A percentile compares a stretch with the other conserved stretches of the same genome.
Conservation (phyloP, 2,797 vertebrate species). For the Oceanodroma leucorhoa region DNA sequence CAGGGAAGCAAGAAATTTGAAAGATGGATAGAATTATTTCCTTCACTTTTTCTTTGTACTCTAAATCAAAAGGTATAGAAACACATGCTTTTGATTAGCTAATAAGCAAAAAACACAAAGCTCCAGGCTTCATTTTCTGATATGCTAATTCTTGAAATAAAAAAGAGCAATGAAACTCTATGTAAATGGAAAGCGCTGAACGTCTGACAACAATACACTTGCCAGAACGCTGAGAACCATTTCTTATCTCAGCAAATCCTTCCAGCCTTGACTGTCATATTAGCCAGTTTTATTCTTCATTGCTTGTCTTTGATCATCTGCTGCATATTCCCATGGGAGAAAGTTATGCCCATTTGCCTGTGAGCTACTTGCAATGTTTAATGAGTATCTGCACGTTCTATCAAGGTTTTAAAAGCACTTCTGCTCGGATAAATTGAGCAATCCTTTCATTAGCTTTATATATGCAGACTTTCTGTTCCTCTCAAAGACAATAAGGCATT, state of each 20-base stretch:
- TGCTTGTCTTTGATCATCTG: conserved; percentile 52
- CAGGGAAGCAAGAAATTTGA: not conserved
- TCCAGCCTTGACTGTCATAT: conserved; percentile 38
- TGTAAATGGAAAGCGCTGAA: not conserved
- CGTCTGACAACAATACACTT: conserved; percentile 44
- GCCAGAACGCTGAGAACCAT: not conserved
- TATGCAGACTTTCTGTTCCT: not conserved
- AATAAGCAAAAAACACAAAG: not conserved
- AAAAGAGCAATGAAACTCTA: not conserved
- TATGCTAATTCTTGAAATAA: conserved; percentile 36
- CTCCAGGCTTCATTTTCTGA: conserved; percentile 1
- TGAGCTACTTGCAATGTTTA: conserved; percentile 5
- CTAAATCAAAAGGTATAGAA: not conserved
- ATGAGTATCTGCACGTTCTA: conserved; percentile 3
- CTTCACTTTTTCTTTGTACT: not conserved
- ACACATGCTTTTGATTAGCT: conserved; percentile 17
- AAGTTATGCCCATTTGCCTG: conserved; percentile 24
- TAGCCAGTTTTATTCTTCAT: conserved; percentile 58
- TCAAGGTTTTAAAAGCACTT: conserved; percentile 5
- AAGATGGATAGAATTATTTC: not conserved
- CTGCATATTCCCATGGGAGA: conserved; percentile 10
- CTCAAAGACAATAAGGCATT: not conserved
- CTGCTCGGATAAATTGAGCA: not conserved
- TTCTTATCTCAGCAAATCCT: conserved; percentile 53
- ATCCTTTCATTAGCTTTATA: conserved; percentile 11